Evolutionary conservation across 2,888 invertebrate genomes (phyloP).

Genomic region (Drosophila engyochracea): DNA sequence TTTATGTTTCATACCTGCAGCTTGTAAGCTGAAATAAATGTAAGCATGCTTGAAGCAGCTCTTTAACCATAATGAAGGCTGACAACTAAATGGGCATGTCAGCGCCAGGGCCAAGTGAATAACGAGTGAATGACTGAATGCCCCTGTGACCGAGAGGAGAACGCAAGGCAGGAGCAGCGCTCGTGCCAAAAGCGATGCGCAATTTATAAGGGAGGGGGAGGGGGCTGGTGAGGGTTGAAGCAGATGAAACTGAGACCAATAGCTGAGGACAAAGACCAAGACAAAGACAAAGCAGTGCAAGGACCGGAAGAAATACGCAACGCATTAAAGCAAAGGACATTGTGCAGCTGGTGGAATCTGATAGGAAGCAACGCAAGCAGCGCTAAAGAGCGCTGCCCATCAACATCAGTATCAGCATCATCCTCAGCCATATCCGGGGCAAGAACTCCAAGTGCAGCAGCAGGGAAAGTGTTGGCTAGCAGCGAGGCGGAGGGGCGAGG

Average conservation of each 20-base stretch:
- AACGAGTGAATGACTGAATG: slow-evolving; percentile 34
- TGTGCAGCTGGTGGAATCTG: slow-evolving; percentile 79
- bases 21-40: slow-evolving; percentile 6
- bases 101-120: slow-evolving; percentile 34
- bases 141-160: slow-evolving; percentile 8
- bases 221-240: not conserved
- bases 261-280: slow-evolving; percentile 16
- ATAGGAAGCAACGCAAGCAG: slow-evolving; percentile 57
- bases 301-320: slow-evolving; percentile 74
- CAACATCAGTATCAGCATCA: slow-evolving; percentile 45
- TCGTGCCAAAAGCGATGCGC: slow-evolving; percentile 51
- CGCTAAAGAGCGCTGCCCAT: slow-evolving; percentile 39
- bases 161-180: slow-evolving; percentile 9
- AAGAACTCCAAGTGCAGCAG: slow-evolving; percentile 36
- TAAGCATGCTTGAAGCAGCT: slow-evolving; percentile 2
- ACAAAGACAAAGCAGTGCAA: slow-evolving; percentile 29
- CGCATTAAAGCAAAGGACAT: slow-evolving; percentile 52
- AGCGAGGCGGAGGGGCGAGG: slow-evolving; percentile 4
- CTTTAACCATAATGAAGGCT: slow-evolving; percentile 24
- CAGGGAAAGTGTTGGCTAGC: slow-evolving; percentile 57
- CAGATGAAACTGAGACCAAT: slow-evolving; percentile 69
- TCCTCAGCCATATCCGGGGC: slow-evolving; percentile 73
- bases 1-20: not conserved
- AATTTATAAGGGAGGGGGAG: not conserved
- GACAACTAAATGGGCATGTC: slow-evolving; percentile 42